Conservation (phyloP, 64 coral and sea anemone genomes). For the Dendronephthya gigantea region DNA sequence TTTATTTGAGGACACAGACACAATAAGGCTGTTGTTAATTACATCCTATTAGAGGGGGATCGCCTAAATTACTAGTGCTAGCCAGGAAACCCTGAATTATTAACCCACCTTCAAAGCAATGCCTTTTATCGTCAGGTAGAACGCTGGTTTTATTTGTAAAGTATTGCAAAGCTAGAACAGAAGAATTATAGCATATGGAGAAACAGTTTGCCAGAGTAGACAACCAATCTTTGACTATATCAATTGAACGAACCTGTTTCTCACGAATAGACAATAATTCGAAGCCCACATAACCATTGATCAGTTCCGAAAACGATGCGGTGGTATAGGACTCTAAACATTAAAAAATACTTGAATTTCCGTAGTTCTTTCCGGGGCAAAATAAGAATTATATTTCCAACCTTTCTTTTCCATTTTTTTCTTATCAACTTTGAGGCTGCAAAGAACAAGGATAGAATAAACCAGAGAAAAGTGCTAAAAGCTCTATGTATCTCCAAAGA, state of each 20-base stretch:
- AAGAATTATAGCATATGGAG: background rate
- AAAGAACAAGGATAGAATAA: background rate
- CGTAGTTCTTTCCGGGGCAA: background rate
- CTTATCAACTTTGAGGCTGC: background rate
- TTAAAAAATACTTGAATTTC: background rate
- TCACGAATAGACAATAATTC: conserved; percentile 9
- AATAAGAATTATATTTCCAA: background rate
- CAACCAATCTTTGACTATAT: no score
- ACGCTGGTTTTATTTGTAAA: conserved; percentile 93
- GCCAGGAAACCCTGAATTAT: no score
- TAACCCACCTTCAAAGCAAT: conserved; percentile 92
- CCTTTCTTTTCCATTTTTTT: background rate
- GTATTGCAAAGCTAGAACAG: conserved; percentile 46
- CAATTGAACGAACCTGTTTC: background rate
- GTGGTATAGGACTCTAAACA: background rate
- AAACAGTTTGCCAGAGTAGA: background rate
- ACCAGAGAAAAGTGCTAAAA: background rate
- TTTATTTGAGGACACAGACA: no score
- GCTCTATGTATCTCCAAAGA: background rate
- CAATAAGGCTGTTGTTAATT: no score
- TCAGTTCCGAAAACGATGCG: background rate
- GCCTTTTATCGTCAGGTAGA: conserved; percentile 86
- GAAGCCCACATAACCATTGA: background rate
- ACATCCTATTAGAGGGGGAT: no score
- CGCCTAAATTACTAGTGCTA: no score